Evolutionary conservation across 2,797 vertebrate genomes (phyloP).

Genomic region (Ctenosaura bakeri): DNA sequence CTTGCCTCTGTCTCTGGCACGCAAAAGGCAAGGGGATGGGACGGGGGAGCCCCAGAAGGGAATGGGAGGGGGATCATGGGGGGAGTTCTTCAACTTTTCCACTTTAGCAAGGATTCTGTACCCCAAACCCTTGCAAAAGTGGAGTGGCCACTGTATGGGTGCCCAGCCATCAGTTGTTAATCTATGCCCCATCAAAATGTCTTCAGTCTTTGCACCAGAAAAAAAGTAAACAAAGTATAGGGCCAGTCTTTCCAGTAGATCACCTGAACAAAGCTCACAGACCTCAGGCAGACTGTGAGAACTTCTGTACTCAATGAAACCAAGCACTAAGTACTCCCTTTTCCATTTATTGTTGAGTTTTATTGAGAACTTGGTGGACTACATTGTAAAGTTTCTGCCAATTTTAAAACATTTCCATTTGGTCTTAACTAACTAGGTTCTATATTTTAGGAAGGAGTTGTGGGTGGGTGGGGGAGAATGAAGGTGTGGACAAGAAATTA

Average conservation of each 20-base stretch:
- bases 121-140: no score
- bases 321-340: not conserved
- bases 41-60: no score
- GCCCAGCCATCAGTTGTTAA: not conserved
- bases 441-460: not conserved
- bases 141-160: not conserved
- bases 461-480: not conserved
- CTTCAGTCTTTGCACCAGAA: not conserved
- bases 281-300: not conserved
- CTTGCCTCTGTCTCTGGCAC: no score
- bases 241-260: not conserved
- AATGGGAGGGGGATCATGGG: no score
- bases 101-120: no score
- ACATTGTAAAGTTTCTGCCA: not conserved
- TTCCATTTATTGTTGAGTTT: not conserved
- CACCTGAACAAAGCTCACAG: not conserved
- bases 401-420: not conserved
- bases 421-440: not conserved
- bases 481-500: not conserved
- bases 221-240: not conserved
- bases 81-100: no score
- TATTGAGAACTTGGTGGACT: not conserved
- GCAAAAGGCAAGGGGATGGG: no score
- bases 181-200: not conserved
- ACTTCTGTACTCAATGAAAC: not conserved